A percentile compares a stretch with the other conserved stretches of the same genome.
Conservation (phyloP, 2,888 invertebrate genomes). For the Tethea ocularis region DNA sequence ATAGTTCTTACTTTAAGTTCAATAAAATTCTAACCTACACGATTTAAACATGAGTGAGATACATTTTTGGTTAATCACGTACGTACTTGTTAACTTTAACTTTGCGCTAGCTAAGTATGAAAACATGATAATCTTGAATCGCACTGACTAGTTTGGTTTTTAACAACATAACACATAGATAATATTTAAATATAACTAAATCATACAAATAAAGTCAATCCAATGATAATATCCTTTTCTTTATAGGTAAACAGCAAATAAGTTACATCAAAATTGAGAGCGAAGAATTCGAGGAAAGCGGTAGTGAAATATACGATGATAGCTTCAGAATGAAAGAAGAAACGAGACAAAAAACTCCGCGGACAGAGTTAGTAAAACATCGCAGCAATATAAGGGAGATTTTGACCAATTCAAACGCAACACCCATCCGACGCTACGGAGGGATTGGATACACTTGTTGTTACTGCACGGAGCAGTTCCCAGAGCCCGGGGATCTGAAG, state of each 20-base stretch:
- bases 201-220: neutral
- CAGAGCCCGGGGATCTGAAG: conserved; percentile 41
- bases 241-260: conserved; percentile 15
- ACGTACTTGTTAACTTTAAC: too few species aligned
- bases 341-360: conserved; percentile 6
- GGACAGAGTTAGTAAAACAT: conserved; percentile 13
- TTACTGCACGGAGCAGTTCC: conserved; percentile 39
- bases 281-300: neutral
- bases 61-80: too few species aligned
- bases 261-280: conserved; percentile 3
- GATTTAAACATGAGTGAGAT: too few species aligned
- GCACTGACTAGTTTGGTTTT: neutral
- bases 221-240: conserved; percentile 14
- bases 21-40: too few species aligned
- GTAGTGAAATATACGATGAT: neutral
- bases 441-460: conserved; percentile 44
- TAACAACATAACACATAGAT: neutral
- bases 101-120: too few species aligned
- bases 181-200: neutral
- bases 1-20: too few species aligned
- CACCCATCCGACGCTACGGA: conserved; percentile 39
- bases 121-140: too few species aligned
- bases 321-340: neutral
- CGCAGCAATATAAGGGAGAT: conserved; percentile 16
- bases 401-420: conserved; percentile 41